Base-by-base conservation (phyloP, 2,113 vertebrate genomes). In the Megaceryle torquata region DNA sequence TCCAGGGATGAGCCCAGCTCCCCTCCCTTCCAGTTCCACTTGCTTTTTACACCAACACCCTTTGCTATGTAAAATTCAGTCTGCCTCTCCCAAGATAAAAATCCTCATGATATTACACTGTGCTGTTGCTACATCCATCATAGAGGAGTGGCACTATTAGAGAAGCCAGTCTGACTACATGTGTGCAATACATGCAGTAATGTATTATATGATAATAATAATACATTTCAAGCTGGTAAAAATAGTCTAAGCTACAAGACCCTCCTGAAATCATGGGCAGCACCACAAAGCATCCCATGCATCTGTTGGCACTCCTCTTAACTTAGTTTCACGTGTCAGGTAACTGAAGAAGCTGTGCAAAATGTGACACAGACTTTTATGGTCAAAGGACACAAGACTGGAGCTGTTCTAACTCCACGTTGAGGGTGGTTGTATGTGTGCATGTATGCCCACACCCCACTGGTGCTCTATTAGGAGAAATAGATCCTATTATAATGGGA, bases 271-370 rank as follows among this genome's bases (percentile, higher is more conserved):
- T 88, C 31, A 21, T 6, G 33, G 41, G 46, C 37, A 82, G 50
- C 21, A 39, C 20, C 31, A 9, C 0, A 2, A 15, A 65, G 31
- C 56, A 71, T 41, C 28, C n/a, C 3, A 3, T 37, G 11, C 43
- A 72, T 77, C 54, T 7, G 1, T 43, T 8, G 5, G 37, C 21
- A 10, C 15, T 81, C 7, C 13, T 70, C 39, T 59, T 70, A 56
- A 11, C 31, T 65, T 82, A 13, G 33, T 31, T 94, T 57, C 48
- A 2, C 25, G 10, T 8, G 48, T 20, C 37, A 46, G 35, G 81
- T 92, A 94, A 18, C 78, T 46, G 67, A 67, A 60, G 93, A 90
- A 85, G 57, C 84, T 93, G 75, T 60, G 57, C 29, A 68, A 48
- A 63, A 54, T 11, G 29, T 39, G 80, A 48, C 29, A 10, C 13